Percentiles rank a stretch among this genome's conserved stretches.
Evolutionary conservation across 2,797 vertebrate genomes (phyloP).

Genomic region (Falco berigora): DNA sequence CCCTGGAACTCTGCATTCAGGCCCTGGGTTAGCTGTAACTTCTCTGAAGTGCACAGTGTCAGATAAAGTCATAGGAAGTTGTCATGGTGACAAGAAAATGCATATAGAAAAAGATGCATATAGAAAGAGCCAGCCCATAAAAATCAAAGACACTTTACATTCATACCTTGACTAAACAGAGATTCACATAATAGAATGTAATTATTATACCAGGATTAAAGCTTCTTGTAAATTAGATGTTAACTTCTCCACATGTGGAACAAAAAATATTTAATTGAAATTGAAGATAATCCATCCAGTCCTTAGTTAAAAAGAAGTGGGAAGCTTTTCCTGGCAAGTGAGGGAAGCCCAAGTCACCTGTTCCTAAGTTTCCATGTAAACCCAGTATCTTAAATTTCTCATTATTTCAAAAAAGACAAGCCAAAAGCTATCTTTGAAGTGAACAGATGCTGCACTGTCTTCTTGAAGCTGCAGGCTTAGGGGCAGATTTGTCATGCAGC

Average conservation of each 20-base stretch:
- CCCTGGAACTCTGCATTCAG: neutral
- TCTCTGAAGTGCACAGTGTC: neutral
- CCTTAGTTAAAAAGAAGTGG: neutral
- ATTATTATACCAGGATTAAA: neutral
- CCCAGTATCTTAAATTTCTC: neutral
- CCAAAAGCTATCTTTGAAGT: conserved; percentile 28
- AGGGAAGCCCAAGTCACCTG: neutral
- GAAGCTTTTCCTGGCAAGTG: neutral
- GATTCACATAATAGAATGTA: neutral
- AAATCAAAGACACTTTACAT: neutral
- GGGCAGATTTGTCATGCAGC: conserved; percentile 50
- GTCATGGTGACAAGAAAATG: neutral
- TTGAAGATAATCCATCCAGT: neutral
- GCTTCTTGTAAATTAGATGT: neutral
- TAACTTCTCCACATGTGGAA: neutral
- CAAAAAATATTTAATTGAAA: neutral
- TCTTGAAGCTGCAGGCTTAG: conserved; percentile 20
- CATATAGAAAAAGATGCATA: neutral
- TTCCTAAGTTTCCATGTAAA: neutral
- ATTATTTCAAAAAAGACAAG: neutral
- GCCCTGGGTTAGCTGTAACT: neutral
- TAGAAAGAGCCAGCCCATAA: neutral
- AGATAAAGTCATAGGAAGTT: neutral
- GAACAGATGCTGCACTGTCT: conserved; percentile 32
- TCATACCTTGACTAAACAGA: neutral